Evolutionary conservation across 2,797 vertebrate species (phyloP), one percentile per base, ranked within the genome.

Genomic region (Pipistrellus pygmaeus): DNA sequence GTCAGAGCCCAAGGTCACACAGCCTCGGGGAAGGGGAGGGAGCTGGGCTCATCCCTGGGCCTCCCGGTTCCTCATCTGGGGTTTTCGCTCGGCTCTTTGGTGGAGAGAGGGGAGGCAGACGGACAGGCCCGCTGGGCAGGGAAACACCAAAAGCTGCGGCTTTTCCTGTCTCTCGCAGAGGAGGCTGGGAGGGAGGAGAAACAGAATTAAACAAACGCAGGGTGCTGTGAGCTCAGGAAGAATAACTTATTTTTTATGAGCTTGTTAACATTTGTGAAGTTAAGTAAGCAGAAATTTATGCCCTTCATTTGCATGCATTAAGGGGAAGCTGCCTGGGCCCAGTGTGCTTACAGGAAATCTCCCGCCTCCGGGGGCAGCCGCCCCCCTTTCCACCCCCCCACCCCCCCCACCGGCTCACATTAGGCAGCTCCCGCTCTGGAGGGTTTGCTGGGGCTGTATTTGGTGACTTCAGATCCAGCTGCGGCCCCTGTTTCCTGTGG

Each of bases 251-350:
- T 78, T 95, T 98, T 98, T 97, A 98, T 96, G 97, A 96, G 98
- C 97, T 98, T 98, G 97, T 98, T 98, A 98, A 97, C 97, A 97
- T 98, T 98, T 97, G 98, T 97, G 97, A 98, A 98, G 97, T 98
- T 98, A 97, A 98, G 97, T 97, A 97, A 98, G 97, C 97, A 95
- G 97, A 97, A 98, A 98, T 97, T 96, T 97, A 97, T 98, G 96
- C 95, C 95, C 96, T 96, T 98, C 96, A 91, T 98, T 98, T 98
- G 97, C 97, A 97, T 97, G 96, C 93, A 97, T 98, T 97, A 97
- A 23, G 0, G 84, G 68, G 53, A 92, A 97, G 94, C 96, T 94
- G 68, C 85, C 93, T 41, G 64, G 94, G 68, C 94, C 92, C 93
- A 71, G 97, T 91, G 88, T 88, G 81, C 97, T 97, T 96, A 95